A percentile compares a stretch with the other conserved stretches of the same genome.
These are phyloP conservation scores for Ataeniobius toweri DNA, from an alignment of 2,797 vertebrate species.

Conservation along the genomic window DNA sequence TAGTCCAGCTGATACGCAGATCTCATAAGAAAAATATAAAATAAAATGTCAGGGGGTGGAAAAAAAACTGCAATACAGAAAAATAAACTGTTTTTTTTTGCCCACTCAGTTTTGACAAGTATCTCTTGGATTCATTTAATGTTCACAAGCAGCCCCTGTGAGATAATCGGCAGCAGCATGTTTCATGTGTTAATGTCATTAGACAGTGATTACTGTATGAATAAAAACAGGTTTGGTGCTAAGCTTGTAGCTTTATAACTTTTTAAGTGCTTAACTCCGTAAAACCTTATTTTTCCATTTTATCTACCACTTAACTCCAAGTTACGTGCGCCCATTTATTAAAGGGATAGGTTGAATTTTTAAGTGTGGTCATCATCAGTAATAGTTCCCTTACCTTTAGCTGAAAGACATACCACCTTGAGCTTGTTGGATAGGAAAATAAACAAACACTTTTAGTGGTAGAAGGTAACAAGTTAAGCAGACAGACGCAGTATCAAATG, in stretches of 20 bases:
- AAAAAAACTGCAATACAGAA: constrained; percentile 18
- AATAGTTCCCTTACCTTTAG: not conserved
- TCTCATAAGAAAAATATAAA: constrained; percentile 28
- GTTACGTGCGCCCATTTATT: not conserved
- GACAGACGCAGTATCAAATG: not conserved
- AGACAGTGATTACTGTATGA: not conserved
- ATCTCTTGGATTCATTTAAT: constrained; percentile 1
- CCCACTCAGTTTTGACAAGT: constrained; percentile 16
- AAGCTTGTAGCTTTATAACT: not conserved
- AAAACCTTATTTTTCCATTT: not conserved
- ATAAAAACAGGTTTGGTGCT: not conserved
- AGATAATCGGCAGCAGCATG: not conserved
- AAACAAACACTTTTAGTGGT: not conserved
- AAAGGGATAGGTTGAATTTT: no score
- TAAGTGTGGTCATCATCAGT: not conserved
- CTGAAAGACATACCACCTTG: not conserved
- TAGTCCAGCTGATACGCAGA: constrained; percentile 19
- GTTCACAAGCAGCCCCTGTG: not conserved
- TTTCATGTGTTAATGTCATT: not conserved
- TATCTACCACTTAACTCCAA: not conserved
- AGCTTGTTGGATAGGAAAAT: not conserved
- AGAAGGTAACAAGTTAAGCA: not conserved
- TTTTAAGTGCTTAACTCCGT: not conserved
- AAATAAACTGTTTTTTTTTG: not conserved
- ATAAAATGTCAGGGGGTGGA: constrained; percentile 27